Evolutionary conservation across 2,888 invertebrate genomes (phyloP), one percentile per base, ranked within the genome.

Genomic region (Drosophila robusta): DNA sequence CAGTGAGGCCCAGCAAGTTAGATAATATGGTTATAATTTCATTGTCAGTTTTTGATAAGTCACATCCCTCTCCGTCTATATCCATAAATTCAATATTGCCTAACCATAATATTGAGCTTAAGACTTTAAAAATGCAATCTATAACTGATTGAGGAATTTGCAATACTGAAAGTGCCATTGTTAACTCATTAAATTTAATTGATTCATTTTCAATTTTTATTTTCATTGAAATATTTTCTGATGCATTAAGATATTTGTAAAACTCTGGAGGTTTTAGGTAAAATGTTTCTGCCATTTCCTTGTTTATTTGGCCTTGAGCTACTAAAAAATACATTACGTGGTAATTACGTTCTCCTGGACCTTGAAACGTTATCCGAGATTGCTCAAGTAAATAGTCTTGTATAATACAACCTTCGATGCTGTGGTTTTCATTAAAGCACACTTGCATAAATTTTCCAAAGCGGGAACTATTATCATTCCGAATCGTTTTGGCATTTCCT

Each of bases 391-490:
- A 93, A 91, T 98, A 98, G 92, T 98, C 98, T 90, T 98, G 95
- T 55, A 98, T 96, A 70, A 98, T 96, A 84, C 98, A 98, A 16
- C 98, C 98, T 79, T 96, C 96, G 87, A 98, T 98, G 93, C 96
- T 96, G 93, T 97, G 97, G 82, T 96, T 95, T 70, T 94, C 94
- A 93, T 98, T 98, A 90, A 98, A 95, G 90, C 98, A 97, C 7
- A 98, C 97, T 93, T 98, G 98, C 94, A 98, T 98, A 91, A 98
- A 98, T 93, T 98, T 98, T n/a, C 98, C 98, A 92, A 98, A 98
- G 9, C 98, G 94, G 39, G 97, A 97, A 12, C 97, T 97, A 92
- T 98, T 98, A 92, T 98, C 98, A 90, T 98, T 98, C 47, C 98
- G 94, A 11, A 98, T 96, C 0, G 98, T 98, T 93, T 97, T 98